Evolutionary conservation across 1,140 invertebrate species (phyloP).

Genomic region (Anastrepha obliqua): DNA sequence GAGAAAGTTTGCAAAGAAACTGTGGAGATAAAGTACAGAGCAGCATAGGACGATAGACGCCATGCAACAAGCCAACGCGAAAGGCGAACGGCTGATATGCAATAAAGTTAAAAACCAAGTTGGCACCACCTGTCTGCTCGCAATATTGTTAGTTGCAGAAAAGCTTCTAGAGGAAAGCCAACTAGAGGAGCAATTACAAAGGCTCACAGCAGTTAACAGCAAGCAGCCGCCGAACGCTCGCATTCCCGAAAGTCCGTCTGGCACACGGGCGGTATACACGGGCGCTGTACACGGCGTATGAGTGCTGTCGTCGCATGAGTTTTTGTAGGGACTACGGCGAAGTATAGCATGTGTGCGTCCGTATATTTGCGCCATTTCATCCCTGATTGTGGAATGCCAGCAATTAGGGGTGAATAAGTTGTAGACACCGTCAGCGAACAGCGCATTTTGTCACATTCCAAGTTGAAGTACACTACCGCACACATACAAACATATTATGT

Average conservation of each 20-base stretch:
- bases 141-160: not conserved
- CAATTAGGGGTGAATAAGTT: conserved; percentile 52
- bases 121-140: not conserved
- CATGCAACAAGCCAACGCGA: not conserved
- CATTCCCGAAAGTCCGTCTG: not conserved
- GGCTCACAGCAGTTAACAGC: conserved; percentile 33
- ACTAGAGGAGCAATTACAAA: conserved; percentile 45
- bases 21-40: too few relatives aligned
- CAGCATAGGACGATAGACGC: not conserved
- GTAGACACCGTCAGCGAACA: not conserved
- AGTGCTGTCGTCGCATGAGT: not conserved
- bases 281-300: conserved; percentile 19
- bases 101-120: not conserved
- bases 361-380: conserved; percentile 48
- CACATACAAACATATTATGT: not conserved
- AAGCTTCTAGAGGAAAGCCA: not conserved
- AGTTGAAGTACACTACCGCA: not conserved
- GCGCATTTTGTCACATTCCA: conserved; percentile 7
- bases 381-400: conserved; percentile 51
- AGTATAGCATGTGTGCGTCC: not conserved
- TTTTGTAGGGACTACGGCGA: not conserved
- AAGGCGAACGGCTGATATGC: not conserved
- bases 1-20: not conserved
- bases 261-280: not conserved
- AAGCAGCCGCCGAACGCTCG: not conserved